Evolutionary conservation across 2,113 vertebrate genomes (phyloP), one percentile per base, ranked within the genome.

Genomic region (Eulemur macaco): DNA sequence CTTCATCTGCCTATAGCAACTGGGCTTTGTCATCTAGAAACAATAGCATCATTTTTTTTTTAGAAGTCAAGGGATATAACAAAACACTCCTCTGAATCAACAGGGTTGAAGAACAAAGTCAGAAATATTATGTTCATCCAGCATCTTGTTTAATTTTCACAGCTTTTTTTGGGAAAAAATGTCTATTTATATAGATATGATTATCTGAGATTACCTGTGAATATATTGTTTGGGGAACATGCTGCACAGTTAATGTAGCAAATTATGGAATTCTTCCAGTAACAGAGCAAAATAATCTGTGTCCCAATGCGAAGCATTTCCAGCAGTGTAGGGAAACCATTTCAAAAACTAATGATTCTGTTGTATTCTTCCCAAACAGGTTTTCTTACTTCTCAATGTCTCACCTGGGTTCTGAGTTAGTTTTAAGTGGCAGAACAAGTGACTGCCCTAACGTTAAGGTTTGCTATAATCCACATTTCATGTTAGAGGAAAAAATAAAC

Each of bases 31-130:
- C 14, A 37, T 50, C 31, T 15, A 64, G 37, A 87, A 92, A 92
- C n/a, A 91, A 93, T 2, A 87, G 23, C 10, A 27, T 64, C 13
- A 3, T 74, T 91, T 71, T 56, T 88, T 69, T 37, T 89, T 71
- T 25, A 64, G 9, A 52, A 92, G 7, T 94, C 27, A n/a, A 34
- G 15, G 37, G 12, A 45, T 42, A 37, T 23, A 92, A 73, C 42
- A 69, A 95, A 81, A 50, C 20, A 80, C 10, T n/a, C 15, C 39
- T 78, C 0, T 25, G 74, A 94, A 81, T 77, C 64, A 91, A 17
- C 54, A 95, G 77, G 25, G 20, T 54, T 94, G 64, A 91, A 91
- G 47, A 89, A 93, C 71, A 69, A 93, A 83, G 77, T 88, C 42
- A 64, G 47, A 95, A 86, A 76, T 71, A 78, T 15, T 66, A 54